Conservation (phyloP, 2,113 vertebrate species). For the Tragelaphus buxtoni region DNA sequence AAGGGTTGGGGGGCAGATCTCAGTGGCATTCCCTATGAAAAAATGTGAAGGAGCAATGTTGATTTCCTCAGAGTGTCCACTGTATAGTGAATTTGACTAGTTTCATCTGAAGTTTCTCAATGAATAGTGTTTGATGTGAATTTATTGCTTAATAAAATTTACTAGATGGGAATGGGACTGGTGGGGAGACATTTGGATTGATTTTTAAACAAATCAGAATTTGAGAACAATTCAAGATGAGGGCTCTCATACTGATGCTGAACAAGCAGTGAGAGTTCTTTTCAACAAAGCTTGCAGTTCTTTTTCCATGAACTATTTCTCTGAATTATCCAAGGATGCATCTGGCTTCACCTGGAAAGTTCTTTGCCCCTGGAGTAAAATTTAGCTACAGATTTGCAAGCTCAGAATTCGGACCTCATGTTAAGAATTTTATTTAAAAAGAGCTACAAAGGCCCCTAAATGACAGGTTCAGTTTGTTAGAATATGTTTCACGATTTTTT, state of each 20-base stretch:
- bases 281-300: not conserved
- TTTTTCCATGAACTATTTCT: not conserved
- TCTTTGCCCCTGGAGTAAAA: conserved; percentile 9
- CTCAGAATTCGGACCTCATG: not conserved
- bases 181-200: conserved; percentile 30
- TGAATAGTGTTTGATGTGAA: conserved; percentile 48
- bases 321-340: not conserved
- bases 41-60: not conserved
- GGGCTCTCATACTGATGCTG: not conserved
- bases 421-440: conserved; percentile 38
- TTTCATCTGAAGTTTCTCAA: conserved; percentile 30
- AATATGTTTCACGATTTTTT: not conserved
- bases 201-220: conserved; percentile 37
- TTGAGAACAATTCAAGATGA: conserved; percentile 13
- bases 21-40: not conserved
- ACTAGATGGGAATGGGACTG: not conserved
- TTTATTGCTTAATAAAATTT: conserved; percentile 61
- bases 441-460: not conserved
- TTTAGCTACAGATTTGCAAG: not conserved
- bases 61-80: not conserved
- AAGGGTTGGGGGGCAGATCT: not conserved
- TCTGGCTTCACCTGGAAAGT: not conserved
- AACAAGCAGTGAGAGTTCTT: not conserved
- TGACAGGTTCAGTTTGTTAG: not conserved
- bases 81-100: not conserved